Evolutionary conservation across 2,888 invertebrate genomes (phyloP), one percentile per base, ranked within the genome.

Genomic region (Prenolepis imparis): DNA sequence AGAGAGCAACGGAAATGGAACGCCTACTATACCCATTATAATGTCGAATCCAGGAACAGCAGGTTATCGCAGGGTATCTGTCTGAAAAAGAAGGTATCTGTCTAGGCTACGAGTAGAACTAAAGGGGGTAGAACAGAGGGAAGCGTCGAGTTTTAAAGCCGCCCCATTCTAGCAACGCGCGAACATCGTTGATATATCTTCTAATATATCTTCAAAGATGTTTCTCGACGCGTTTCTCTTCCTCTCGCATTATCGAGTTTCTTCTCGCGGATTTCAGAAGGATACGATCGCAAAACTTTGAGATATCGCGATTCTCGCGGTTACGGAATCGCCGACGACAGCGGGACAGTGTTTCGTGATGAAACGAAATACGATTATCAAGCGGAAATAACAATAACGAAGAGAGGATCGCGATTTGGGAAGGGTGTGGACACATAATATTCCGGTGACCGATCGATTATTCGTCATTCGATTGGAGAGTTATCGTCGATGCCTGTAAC

Each of bases 21-120:
- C 73, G 86, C 64, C 85, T 70, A 74, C 41, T 80, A 24, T 48
- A 57, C 55, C 82, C 86, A 83, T 86, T 86, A 84, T 86, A 85
- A 86, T 86, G 83, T 86, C 83, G 82, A 83, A 84, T 84, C 73
- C 78, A 70, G 64, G 84, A 86, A 81, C 85, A 84, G 77, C 73
- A 75, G 85, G 84, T 86, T 86, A 87, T 84, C 82, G 82, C 80
- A 70, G 66, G 70, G 70, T 80, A 73, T 77, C 82, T 80, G 66
- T 61, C 61, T 21, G 57, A 77, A 70, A 21, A 63, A 59, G 57
- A 70, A 83, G 68, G 36, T 36, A 36, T 36, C 84, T 84, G 59
- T 80, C 80, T 80, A 63, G 39, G 70, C 12, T 64, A 6, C 44
- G 63, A 21, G 11, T 61, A 72, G 78, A 80, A 80, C 78, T 80